Percentiles rank a stretch among this genome's conserved stretches.
Conservation (phyloP, 1,140 invertebrate genomes). For the Carcinoscorpius rotundicauda region DNA sequence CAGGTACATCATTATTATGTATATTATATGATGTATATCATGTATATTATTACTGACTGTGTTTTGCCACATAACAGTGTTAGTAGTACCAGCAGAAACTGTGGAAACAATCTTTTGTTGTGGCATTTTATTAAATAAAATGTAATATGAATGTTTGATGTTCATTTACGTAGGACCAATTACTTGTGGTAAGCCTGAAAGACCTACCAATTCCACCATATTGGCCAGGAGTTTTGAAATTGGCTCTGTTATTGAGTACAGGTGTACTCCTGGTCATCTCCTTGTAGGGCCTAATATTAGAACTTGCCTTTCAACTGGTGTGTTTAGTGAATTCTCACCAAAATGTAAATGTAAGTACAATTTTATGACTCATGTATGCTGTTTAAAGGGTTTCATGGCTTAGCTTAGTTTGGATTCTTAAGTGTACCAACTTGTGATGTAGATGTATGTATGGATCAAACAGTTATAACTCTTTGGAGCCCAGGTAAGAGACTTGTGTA, state of each 20-base stretch:
- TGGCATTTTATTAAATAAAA: too few species aligned
- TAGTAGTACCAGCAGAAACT: too few species aligned
- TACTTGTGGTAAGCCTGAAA: slow-evolving; percentile 80
- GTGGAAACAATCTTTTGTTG: too few species aligned
- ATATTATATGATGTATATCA: too few species aligned
- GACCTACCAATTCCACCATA: slow-evolving; percentile 86
- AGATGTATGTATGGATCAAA: too few species aligned
- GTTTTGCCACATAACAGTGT: too few species aligned
- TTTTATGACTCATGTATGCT: background rate
- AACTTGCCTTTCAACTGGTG: slow-evolving; percentile 77
- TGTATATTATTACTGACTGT: too few species aligned
- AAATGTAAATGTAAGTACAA: slow-evolving; percentile 72
- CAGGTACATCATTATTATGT: too few species aligned
- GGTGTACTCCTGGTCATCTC: slow-evolving; percentile 71
- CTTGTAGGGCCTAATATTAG: slow-evolving; percentile 68
- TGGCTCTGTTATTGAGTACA: slow-evolving; percentile 71
- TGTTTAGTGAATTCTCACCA: slow-evolving; percentile 86
- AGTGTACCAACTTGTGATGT: too few species aligned
- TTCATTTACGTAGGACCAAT: slow-evolving; percentile 47
- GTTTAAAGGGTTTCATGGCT: background rate
- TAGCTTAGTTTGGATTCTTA: background rate
- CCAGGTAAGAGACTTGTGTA: too few species aligned
- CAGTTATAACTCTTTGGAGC: too few species aligned
- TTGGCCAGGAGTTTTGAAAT: slow-evolving; percentile 55
- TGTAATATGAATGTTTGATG: too few species aligned